These are phyloP conservation scores for Numida meleagris DNA, from an alignment of 2,113 vertebrate genomes.

Conservation along the genomic window DNA sequence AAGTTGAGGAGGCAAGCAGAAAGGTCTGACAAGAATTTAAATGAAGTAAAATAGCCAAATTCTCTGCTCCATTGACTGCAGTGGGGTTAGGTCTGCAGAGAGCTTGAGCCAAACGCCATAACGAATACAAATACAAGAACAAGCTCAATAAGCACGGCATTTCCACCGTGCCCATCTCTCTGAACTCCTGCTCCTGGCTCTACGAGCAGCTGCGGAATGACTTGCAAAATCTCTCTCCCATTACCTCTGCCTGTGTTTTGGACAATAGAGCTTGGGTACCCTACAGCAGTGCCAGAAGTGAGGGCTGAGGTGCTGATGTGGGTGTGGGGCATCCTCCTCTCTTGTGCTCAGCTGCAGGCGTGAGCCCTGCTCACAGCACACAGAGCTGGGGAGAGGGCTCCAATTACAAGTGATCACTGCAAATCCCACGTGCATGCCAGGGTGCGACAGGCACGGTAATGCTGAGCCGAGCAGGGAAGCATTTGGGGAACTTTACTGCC, in stretches of 20 bases:
- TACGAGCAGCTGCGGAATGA: fast-evolving
- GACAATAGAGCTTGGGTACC: not conserved
- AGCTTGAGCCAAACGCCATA: not conserved
- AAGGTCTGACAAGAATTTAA: not conserved
- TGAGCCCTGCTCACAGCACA: fast-evolving
- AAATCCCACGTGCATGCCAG: not conserved
- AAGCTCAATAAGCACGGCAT: fast-evolving
- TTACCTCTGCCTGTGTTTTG: not conserved
- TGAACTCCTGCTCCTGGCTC: not conserved
- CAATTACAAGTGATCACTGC: not conserved
- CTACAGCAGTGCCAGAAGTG: fast-evolving
- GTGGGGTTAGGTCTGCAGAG: not conserved
- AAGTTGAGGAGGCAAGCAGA: not conserved
- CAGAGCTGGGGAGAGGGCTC: not conserved
- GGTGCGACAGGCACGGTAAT: not conserved
- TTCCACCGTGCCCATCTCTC: not conserved
- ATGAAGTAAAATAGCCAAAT: conserved; percentile 15
- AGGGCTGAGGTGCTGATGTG: fast-evolving
- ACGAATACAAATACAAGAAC: not conserved
- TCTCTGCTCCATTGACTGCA: not conserved
- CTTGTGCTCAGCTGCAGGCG: fast-evolving
- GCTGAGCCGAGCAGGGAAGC: not conserved
- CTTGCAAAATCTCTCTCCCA: not conserved
- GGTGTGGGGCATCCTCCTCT: fast-evolving
- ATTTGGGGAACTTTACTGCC: not conserved